These are phyloP conservation scores for Cyphomyrmex costatus DNA, from an alignment of 1,140 invertebrate species.

Conservation along the genomic window DNA sequence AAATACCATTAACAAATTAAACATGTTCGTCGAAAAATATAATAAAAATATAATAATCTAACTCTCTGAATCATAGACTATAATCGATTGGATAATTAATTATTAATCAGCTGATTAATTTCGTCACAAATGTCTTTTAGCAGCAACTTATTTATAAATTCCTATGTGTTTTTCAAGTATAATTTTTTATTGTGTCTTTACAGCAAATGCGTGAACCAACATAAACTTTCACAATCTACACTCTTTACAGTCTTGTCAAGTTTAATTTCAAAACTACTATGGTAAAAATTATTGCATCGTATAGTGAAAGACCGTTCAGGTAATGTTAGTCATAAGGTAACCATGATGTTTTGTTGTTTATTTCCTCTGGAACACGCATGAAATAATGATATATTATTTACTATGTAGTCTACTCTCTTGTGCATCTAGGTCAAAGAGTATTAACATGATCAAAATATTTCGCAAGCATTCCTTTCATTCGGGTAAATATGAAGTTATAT, in stretches of 20 bases:
- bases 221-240: neutral
- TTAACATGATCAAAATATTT: slow-evolving; percentile 1
- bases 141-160: neutral
- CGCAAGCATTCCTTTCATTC: neutral
- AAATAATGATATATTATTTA: slow-evolving; percentile 15
- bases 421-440: neutral
- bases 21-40: neutral
- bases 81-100: neutral
- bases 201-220: neutral
- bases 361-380: slow-evolving; percentile 5
- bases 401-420: neutral
- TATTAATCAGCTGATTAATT: neutral
- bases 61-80: too few relatives aligned
- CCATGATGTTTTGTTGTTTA: neutral
- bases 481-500: too few relatives aligned
- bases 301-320: neutral
- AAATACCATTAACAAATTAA: neutral
- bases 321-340: neutral
- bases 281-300: neutral
- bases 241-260: too few relatives aligned
- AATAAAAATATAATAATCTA: neutral
- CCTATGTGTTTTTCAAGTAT: neutral
- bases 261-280: slow-evolving; percentile 5
- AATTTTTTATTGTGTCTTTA: neutral
- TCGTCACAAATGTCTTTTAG: neutral